phyloP scores from a whole-genome alignment of 2,888 invertebrate genomes.

The Chymomyza amoena region DNA sequence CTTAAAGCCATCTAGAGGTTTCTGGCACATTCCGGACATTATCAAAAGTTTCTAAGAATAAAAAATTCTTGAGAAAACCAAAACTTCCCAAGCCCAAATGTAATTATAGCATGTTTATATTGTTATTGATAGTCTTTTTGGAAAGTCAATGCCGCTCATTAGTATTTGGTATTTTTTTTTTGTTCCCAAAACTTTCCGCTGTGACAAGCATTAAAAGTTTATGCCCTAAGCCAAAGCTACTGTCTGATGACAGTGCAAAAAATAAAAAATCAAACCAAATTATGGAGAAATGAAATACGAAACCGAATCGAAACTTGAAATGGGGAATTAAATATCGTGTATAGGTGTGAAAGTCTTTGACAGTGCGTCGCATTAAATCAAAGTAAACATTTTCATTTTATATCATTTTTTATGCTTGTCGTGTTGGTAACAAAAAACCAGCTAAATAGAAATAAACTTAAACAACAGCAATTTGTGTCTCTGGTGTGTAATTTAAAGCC shows the following conservation, averaged over 20 bases:
- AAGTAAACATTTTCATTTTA: neutral
- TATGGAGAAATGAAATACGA: neutral
- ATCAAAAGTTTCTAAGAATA: too few relatives aligned
- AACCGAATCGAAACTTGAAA: neutral
- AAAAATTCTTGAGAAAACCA: too few relatives aligned
- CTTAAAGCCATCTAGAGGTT: too few relatives aligned
- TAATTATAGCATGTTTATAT: too few relatives aligned
- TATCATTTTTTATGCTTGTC: neutral
- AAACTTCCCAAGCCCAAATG: too few relatives aligned
- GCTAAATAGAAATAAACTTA: neutral
- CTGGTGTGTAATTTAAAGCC: conserved; percentile 29
- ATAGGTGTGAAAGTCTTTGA: neutral
- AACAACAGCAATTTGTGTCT: conserved; percentile 17
- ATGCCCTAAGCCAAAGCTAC: neutral
- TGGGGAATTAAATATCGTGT: neutral
- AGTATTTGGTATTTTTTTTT: too few relatives aligned
- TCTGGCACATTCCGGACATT: too few relatives aligned
- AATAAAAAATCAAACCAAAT: neutral
- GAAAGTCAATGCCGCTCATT: too few relatives aligned
- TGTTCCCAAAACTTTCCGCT: too few relatives aligned
- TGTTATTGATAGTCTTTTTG: too few relatives aligned
- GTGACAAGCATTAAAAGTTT: too few relatives aligned
- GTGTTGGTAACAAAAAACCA: neutral
- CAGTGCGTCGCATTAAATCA: neutral
- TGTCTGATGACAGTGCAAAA: neutral